Conservation (phyloP, 1,140 invertebrate species). For the Heterodera schachtii region DNA sequence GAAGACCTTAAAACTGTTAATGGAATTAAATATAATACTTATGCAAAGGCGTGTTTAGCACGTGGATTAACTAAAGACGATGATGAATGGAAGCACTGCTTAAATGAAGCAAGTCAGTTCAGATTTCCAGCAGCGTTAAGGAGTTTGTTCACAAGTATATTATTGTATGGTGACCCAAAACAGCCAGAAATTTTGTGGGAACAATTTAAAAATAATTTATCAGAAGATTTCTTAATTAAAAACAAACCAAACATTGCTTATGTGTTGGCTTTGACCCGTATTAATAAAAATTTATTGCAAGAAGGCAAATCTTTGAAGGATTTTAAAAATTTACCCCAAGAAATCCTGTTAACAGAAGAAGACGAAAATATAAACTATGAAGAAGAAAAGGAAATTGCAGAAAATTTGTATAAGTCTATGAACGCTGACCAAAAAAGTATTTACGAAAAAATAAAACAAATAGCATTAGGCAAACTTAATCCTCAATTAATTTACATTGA, state of each 20-base stretch:
- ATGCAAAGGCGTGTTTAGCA: no score
- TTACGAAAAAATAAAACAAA: conserved; percentile 19
- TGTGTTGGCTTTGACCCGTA: neutral
- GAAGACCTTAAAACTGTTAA: no score
- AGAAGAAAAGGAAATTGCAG: conserved; percentile 30
- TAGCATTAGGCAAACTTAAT: conserved; percentile 9
- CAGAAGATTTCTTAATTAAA: conserved; percentile 35
- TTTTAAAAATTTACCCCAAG: conserved; percentile 27
- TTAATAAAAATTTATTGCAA: conserved; percentile 22
- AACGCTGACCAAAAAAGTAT: conserved; percentile 37
- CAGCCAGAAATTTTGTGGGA: conserved; percentile 15
- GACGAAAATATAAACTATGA: no score
- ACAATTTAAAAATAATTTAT: neutral
- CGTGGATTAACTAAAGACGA: neutral
- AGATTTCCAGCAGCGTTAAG: conserved; percentile 33
- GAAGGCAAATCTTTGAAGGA: conserved; percentile 9
- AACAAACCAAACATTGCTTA: neutral
- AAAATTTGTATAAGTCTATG: conserved; percentile 4
- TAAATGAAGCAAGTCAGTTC: conserved; percentile 27
- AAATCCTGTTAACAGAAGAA: conserved; percentile 1
- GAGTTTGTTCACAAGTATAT: conserved; percentile 32
- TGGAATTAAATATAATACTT: no score
- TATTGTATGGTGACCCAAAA: conserved; percentile 28
- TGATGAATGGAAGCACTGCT: conserved; percentile 33
- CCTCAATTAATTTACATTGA: neutral